Base-by-base conservation (phyloP, 1,140 invertebrate species). In the Oryzaephilus surinamensis region DNA sequence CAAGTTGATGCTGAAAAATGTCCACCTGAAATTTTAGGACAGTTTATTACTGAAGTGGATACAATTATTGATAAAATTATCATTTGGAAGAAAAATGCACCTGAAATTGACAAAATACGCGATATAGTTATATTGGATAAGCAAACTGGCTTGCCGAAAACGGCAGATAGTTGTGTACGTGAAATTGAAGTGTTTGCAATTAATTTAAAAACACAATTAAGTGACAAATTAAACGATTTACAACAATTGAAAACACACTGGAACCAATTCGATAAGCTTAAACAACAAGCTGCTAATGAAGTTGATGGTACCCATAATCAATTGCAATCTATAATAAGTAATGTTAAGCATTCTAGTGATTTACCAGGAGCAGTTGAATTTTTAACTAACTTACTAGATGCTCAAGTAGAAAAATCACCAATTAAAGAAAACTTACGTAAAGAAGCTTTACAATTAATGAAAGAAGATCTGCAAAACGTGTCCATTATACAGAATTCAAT, bases 391-490 rank as follows among this genome's bases (percentile, higher is more conserved):
- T 60, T 72, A 38, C 52, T 72, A 35, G 69, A 73, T 42, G 55
- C 38, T 19, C 67, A 72, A 39, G 63, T 70, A 3, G 67, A 74
- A 20, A 67, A 71, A 21, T 57, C 64, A 5, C 55, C 60, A 11
- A 46, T 71, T 0, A 79, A 78, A 53, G 66, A 77, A 29, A 63
- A 68, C 31, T 62, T 84, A 1, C 70, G 76, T 20, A 72, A 76
- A 49, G 76, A 88, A 65, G 85, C 83, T 1, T 66, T 79, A 12
- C 67, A 77, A 32, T 59, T 91, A 21, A 81, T 89, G 70, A 77
- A 81, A 49, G 78, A 84, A 62, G 86, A 90, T 62, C 77, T 84
- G 45, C 73, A 74, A 16, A 82, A 81, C 46, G 78, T 81, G 58
- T 75, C 78, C 3, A 74, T 75, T 2, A 79, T 90, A 38, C 86